phyloP scores from a whole-genome alignment of 2,888 invertebrate species.

The Blera fallax region DNA sequence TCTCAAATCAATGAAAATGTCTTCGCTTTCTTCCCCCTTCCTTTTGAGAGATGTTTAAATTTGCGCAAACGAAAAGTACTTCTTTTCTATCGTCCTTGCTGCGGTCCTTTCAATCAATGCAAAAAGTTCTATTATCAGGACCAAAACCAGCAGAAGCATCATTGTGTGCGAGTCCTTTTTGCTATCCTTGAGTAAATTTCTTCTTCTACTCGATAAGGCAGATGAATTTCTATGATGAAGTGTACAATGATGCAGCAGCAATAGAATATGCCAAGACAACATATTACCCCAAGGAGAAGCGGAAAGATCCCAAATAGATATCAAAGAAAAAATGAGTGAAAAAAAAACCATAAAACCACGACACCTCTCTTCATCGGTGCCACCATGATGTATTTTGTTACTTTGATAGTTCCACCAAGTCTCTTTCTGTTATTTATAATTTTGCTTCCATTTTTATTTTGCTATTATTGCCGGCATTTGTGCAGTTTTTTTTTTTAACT shows the following conservation, averaged over 20 bases:
- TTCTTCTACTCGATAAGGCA: constrained; percentile 64
- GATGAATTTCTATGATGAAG: constrained; percentile 67
- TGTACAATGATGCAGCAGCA: constrained; percentile 59
- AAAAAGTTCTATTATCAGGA: constrained; percentile 24
- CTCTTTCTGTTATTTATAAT: constrained; percentile 22
- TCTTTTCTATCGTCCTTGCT: background rate
- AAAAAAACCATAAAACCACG: constrained; percentile 29
- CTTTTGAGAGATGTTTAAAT: background rate
- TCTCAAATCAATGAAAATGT: background rate
- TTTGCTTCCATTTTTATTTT: constrained; percentile 8
- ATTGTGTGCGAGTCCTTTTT: constrained; percentile 1
- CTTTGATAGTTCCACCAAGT: constrained; percentile 38
- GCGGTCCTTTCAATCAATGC: constrained; percentile 7
- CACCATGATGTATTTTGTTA: constrained; percentile 43
- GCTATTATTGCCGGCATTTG: constrained; percentile 43
- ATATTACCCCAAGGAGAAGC: constrained; percentile 31
- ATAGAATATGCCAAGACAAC: constrained; percentile 40
- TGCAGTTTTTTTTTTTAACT: background rate
- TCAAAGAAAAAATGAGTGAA: background rate
- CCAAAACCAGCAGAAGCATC: constrained; percentile 6
- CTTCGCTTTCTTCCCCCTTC: background rate
- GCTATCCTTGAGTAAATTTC: too few relatives aligned
- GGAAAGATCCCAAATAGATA: constrained; percentile 55
- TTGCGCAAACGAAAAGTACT: background rate
- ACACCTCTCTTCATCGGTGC: constrained; percentile 40